Evolutionary conservation across 53 echinoderm and acorn worm species (phyloP).

Genomic region (Luidia sarsii): DNA sequence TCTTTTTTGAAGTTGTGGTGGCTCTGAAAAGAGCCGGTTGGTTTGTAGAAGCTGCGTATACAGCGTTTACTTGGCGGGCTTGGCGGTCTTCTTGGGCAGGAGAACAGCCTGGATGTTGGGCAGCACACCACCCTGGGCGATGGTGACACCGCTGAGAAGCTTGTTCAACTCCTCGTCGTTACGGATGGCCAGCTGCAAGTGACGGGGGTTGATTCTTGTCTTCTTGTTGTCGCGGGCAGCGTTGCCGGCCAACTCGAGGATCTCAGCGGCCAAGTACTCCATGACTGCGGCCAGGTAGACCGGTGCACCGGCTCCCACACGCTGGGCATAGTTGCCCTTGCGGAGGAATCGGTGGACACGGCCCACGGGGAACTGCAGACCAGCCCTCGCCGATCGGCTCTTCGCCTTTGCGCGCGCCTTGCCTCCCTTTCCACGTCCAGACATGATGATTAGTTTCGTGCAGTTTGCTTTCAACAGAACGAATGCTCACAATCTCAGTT

Average conservation of each 20-base stretch:
- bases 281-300: conserved; percentile 87
- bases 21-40: conserved; percentile 77
- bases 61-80: conserved; percentile 71
- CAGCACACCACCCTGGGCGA: conserved; percentile 88
- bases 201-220: conserved; percentile 87
- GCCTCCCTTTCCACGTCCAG: conserved; percentile 94
- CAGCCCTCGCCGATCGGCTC: conserved; percentile 72
- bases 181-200: conserved; percentile 88
- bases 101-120: conserved; percentile 97
- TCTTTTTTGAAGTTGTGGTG: conserved; percentile 67
- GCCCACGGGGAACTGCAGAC: conserved; percentile 88
- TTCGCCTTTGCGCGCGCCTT: conserved; percentile 70
- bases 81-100: conserved; percentile 83
- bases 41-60: conserved; percentile 61
- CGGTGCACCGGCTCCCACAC: conserved; percentile 88
- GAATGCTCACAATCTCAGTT: neutral
- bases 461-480: neutral
- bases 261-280: conserved; percentile 88
- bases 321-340: conserved; percentile 79
- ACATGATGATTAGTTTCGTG: conserved; percentile 46
- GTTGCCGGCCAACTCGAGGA: conserved; percentile 96
- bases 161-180: conserved; percentile 90
- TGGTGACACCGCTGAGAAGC: conserved; percentile 56
- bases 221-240: conserved; percentile 98
- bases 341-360: conserved; percentile 88